These are phyloP conservation scores for Aleadryas rufinucha DNA, from an alignment of 2,113 vertebrate species.

Conservation along the genomic window DNA sequence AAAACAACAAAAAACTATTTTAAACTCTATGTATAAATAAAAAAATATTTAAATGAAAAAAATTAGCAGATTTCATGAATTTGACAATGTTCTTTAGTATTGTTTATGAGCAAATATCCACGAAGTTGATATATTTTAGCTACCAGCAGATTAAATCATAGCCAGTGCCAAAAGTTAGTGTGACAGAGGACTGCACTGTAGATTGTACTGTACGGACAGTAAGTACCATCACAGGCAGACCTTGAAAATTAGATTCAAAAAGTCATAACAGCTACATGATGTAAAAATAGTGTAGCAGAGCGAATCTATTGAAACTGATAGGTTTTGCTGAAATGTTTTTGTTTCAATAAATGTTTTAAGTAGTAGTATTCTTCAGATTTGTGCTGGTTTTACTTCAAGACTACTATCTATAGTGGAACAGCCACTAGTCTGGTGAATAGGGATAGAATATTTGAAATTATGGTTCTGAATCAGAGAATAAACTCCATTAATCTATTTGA, in stretches of 20 bases:
- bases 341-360: not conserved
- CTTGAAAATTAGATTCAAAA: not conserved
- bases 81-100: not conserved
- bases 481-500: not conserved
- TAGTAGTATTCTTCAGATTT: not conserved
- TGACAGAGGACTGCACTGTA: not conserved
- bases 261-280: not conserved
- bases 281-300: not conserved
- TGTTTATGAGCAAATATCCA: not conserved
- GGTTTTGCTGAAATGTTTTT: not conserved
- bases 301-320: not conserved
- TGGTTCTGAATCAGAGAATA: not conserved
- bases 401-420: accelerated
- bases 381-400: not conserved
- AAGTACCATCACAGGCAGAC: not conserved
- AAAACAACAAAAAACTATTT: not conserved
- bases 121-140: not conserved
- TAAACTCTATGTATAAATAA: not conserved
- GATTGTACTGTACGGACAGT: not conserved
- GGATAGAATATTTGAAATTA: not conserved
- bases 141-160: not conserved
- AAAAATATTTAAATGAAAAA: not conserved
- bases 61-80: not conserved
- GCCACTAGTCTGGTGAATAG: not conserved
- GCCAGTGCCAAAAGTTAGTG: not conserved